phyloP scores from a whole-genome alignment of 2,888 invertebrate genomes.

The Strigamia maritima region DNA sequence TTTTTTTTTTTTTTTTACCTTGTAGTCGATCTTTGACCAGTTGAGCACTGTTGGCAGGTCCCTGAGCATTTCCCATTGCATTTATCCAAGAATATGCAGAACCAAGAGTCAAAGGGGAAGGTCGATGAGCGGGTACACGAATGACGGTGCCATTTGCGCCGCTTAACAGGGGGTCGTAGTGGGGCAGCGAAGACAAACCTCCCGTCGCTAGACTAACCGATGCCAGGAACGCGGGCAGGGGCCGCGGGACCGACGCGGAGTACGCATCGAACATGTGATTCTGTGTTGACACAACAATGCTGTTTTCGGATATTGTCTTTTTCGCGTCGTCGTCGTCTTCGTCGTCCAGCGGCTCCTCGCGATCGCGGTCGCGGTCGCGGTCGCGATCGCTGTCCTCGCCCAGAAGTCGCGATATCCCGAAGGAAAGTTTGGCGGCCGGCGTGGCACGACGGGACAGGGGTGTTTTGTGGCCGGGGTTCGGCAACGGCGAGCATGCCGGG shows the following conservation, averaged over 20 bases:
- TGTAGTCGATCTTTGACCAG: constrained; percentile 78
- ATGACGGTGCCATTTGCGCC: constrained; percentile 49
- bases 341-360: constrained; percentile 37
- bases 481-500: constrained; percentile 44
- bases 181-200: constrained; percentile 37
- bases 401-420: constrained; percentile 76
- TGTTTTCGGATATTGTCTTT: constrained; percentile 9
- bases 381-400: constrained; percentile 51
- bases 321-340: constrained; percentile 34
- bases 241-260: constrained; percentile 36
- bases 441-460: constrained; percentile 38
- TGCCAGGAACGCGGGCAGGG: constrained; percentile 38
- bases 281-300: background rate
- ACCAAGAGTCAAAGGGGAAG: constrained; percentile 61
- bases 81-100: constrained; percentile 42
- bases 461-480: background rate
- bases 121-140: constrained; percentile 61
- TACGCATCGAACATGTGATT: background rate
- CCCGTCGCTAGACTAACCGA: constrained; percentile 38
- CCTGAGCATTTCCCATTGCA: constrained; percentile 42
- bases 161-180: constrained; percentile 40
- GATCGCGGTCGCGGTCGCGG: constrained; percentile 16
- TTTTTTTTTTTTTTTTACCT: constrained; percentile 60
- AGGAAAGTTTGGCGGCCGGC: constrained; percentile 55
- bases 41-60: constrained; percentile 72